Evolutionary conservation across 2,113 vertebrate genomes (phyloP).

Genomic region (Nesogale talazaci): DNA sequence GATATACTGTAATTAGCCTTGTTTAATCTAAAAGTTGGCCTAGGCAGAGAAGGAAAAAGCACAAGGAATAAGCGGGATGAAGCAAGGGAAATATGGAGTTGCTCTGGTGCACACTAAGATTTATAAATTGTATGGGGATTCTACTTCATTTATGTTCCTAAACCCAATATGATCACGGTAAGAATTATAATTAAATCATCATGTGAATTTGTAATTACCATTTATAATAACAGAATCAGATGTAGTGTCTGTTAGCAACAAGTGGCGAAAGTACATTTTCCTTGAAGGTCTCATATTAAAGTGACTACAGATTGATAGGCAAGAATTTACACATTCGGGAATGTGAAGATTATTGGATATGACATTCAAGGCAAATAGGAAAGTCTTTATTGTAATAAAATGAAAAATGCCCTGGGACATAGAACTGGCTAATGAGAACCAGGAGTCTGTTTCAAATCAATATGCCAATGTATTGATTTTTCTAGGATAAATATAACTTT

Average conservation of each 20-base stretch:
- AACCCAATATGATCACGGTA: conserved; percentile 8
- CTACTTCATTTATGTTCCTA: conserved; percentile 21
- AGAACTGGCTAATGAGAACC: conserved; percentile 55
- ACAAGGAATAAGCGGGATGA: neutral
- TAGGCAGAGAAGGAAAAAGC: too few species aligned
- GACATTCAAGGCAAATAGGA: conserved; percentile 26
- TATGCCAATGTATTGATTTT: conserved; percentile 49
- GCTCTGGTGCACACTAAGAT: neutral
- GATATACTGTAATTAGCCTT: fast-evolving
- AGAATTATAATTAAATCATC: conserved; percentile 65
- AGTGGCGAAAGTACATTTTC: conserved; percentile 54
- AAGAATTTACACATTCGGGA: conserved; percentile 25
- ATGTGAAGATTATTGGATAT: neutral
- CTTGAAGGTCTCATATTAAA: conserved; percentile 49
- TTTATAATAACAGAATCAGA: conserved; percentile 64
- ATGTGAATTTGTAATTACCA: conserved; percentile 51
- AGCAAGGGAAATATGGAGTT: neutral
- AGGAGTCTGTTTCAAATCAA: conserved; percentile 46
- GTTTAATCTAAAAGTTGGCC: neutral
- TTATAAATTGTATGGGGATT: neutral
- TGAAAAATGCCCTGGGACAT: conserved; percentile 12
- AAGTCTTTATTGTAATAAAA: conserved; percentile 15
- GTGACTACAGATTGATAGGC: conserved; percentile 50
- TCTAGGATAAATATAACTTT: conserved; percentile 11
- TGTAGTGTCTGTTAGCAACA: neutral